phyloP scores from a whole-genome alignment of 2,113 vertebrate genomes.

The Salvelinus fontinalis region DNA sequence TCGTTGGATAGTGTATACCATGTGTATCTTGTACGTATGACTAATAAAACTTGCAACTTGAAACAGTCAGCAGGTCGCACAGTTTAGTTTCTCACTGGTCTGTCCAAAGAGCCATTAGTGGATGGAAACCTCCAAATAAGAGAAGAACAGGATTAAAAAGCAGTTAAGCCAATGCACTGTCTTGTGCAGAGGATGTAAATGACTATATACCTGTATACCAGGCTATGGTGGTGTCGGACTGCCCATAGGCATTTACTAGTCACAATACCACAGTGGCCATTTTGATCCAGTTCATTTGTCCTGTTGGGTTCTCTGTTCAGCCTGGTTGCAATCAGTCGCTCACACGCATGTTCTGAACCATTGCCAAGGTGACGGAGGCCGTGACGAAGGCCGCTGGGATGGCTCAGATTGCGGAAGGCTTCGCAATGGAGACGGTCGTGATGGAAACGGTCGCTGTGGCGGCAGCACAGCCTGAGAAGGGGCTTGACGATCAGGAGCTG shows the following conservation, averaged over 20 bases:
- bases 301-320: background rate
- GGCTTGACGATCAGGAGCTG: conserved; percentile 73
- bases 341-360: background rate
- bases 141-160: background rate
- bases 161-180: background rate
- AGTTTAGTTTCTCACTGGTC: background rate
- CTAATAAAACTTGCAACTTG: no score
- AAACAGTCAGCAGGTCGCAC: background rate
- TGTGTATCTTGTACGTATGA: no score
- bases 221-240: background rate
- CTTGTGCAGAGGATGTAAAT: background rate
- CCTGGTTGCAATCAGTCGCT: background rate
- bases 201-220: background rate
- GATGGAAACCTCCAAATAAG: background rate
- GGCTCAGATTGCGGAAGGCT: conserved; percentile 73
- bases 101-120: background rate
- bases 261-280: background rate
- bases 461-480: conserved; percentile 51
- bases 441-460: conserved; percentile 59
- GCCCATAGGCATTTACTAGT: background rate
- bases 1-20: no score
- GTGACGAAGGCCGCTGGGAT: conserved; percentile 78
- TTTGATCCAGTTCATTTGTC: background rate
- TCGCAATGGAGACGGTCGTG: conserved; percentile 66
- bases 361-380: conserved; percentile 83